A percentile compares a stretch with the other conserved stretches of the same genome.
phyloP scores from a whole-genome alignment of 2,888 invertebrate species.

The Maniola hyperantus region DNA sequence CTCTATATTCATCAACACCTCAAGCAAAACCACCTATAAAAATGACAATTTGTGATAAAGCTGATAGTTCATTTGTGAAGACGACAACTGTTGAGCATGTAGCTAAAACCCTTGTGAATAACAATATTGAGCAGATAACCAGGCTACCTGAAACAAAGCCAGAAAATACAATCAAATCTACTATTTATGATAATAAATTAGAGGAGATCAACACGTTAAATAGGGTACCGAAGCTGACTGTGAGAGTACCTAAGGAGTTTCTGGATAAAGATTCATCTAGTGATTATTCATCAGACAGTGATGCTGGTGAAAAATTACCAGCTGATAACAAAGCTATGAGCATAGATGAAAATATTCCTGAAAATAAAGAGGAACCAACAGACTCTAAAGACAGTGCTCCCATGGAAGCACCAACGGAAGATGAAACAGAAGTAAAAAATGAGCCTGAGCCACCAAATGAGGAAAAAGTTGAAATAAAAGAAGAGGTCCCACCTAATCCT shows the following conservation, averaged over 20 bases:
- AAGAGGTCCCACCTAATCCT: constrained; percentile 49
- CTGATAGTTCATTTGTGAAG: constrained; percentile 76
- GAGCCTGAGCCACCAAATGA: constrained; percentile 42
- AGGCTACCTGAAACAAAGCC: constrained; percentile 61
- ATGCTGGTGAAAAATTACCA: constrained; percentile 83
- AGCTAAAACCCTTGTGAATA: constrained; percentile 66
- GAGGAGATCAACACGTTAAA: constrained; percentile 73
- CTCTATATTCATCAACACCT: constrained; percentile 44
- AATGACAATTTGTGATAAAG: constrained; percentile 79
- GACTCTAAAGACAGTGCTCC: constrained; percentile 39
- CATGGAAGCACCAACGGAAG: constrained; percentile 28
- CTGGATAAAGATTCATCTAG: constrained; percentile 78
- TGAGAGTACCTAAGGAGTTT: constrained; percentile 85
- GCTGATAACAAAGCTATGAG: constrained; percentile 77
- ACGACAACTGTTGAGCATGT: constrained; percentile 72
- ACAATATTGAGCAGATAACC: constrained; percentile 58
- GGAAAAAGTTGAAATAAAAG: constrained; percentile 52
- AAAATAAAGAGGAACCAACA: constrained; percentile 43
- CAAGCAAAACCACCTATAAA: constrained; percentile 67
- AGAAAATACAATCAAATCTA: constrained; percentile 69
- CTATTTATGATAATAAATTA: constrained; percentile 76
- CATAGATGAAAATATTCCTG: constrained; percentile 45
- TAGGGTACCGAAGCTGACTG: constrained; percentile 87
- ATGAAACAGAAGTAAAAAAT: constrained; percentile 37
- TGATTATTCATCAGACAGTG: constrained; percentile 82